Evolutionary conservation across 2,113 vertebrate genomes (phyloP).

Genomic region (Barbus barbus): DNA sequence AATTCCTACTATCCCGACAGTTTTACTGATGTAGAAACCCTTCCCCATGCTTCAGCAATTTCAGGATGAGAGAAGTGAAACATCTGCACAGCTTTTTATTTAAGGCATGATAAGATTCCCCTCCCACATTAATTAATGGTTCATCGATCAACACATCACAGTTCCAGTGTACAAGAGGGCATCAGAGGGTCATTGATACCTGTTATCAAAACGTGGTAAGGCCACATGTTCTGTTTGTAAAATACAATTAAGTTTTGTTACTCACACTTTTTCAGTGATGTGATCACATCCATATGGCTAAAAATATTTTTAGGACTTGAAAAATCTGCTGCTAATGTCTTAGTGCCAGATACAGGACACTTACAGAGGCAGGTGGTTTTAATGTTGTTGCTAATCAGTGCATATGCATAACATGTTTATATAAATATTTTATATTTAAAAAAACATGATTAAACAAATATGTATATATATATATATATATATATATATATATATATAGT

Average conservation of each 20-base stretch:
- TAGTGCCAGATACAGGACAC: too few species aligned
- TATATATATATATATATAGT: too few species aligned
- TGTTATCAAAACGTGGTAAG: neutral
- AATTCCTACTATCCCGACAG: constrained; percentile 70
- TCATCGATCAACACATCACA: constrained; percentile 69
- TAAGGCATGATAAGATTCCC: constrained; percentile 45
- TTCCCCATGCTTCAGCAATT: constrained; percentile 78
- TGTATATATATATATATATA: too few species aligned
- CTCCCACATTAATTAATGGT: constrained; percentile 59
- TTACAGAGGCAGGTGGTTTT: too few species aligned
- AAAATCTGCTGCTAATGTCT: too few species aligned
- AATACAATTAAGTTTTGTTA: neutral
- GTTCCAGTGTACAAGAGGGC: constrained; percentile 14
- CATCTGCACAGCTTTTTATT: constrained; percentile 52
- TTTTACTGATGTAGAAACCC: constrained; percentile 88
- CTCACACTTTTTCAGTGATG: too few species aligned
- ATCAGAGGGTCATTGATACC: neutral
- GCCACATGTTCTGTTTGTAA: neutral
- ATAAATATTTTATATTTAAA: too few species aligned
- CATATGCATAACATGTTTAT: too few species aligned
- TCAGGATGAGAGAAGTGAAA: constrained; percentile 20
- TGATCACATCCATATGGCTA: too few species aligned
- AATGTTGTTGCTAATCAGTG: too few species aligned
- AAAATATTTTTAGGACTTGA: too few species aligned
- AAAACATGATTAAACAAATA: too few species aligned